phyloP scores from a whole-genome alignment of 2,888 invertebrate genomes.

The Lithophane leautieri region DNA sequence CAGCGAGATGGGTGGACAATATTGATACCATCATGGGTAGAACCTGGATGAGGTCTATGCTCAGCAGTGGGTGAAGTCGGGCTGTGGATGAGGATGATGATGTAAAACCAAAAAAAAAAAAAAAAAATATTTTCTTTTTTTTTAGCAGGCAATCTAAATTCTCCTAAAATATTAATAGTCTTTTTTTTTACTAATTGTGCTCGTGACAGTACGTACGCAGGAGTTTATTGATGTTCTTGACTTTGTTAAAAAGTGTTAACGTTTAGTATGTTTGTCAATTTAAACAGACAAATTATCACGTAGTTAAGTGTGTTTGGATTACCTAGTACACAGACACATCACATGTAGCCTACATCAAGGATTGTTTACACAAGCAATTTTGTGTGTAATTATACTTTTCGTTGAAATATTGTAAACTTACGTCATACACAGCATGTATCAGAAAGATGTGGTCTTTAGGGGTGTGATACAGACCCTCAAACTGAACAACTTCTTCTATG shows the following conservation, averaged over 20 bases:
- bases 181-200: not conserved
- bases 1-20: too few relatives aligned
- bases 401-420: not conserved
- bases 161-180: too few relatives aligned
- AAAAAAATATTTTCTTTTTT: too few relatives aligned
- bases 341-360: conserved; percentile 2
- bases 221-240: conserved; percentile 23
- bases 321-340: conserved; percentile 8
- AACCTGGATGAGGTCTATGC: not conserved
- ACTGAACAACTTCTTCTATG: too few relatives aligned
- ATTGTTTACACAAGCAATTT: conserved; percentile 31
- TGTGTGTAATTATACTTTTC: not conserved
- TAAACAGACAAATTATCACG: conserved; percentile 41
- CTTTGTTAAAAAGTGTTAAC: conserved; percentile 16
- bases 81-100: not conserved
- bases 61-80: not conserved
- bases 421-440: too few relatives aligned
- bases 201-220: not conserved
- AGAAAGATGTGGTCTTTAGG: too few relatives aligned
- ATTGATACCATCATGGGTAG: not conserved
- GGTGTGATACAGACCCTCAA: too few relatives aligned
- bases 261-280: conserved; percentile 10
- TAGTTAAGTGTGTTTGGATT: conserved; percentile 29
- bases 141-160: not conserved
- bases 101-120: too few relatives aligned